Evolutionary conservation across 1,140 invertebrate species (phyloP).

Genomic region (Pseudomyrmex cubaensis): DNA sequence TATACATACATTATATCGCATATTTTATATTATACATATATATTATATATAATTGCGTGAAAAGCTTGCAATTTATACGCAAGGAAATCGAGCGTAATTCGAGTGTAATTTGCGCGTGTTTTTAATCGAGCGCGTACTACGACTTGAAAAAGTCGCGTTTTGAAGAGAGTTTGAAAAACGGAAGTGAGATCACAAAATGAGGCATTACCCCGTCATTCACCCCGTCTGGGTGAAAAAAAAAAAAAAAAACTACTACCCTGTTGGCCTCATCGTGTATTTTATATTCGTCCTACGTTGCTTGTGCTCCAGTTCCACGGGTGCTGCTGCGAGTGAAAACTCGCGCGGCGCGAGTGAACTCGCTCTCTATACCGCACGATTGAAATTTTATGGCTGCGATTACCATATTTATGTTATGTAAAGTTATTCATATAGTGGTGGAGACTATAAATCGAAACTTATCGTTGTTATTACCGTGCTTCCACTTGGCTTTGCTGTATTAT

Average conservation of each 20-base stretch:
- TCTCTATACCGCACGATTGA: conserved; percentile 54
- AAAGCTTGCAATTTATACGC: no score
- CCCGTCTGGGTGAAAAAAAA: neutral
- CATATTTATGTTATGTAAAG: conserved; percentile 62
- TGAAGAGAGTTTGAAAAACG: no score
- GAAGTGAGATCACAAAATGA: no score
- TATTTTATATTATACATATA: no score
- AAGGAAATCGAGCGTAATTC: no score
- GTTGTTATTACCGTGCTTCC: conserved; percentile 57
- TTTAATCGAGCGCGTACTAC: no score
- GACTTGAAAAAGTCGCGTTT: no score
- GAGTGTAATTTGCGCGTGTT: no score
- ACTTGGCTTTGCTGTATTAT: conserved; percentile 47
- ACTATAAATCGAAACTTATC: conserved; percentile 63
- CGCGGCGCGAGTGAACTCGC: conserved; percentile 33
- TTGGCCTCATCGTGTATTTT: conserved; percentile 31
- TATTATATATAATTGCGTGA: no score
- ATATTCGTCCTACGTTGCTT: conserved; percentile 48
- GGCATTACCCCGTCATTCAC: no score
- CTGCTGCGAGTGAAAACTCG: conserved; percentile 53
- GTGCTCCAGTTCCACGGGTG: conserved; percentile 38
- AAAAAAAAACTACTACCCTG: conserved; percentile 17
- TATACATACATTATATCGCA: no score
- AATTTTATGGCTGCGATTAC: conserved; percentile 60
- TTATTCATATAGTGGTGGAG: conserved; percentile 62